Evolutionary conservation across 2,113 vertebrate species (phyloP).

Genomic region (Zingel zingel): DNA sequence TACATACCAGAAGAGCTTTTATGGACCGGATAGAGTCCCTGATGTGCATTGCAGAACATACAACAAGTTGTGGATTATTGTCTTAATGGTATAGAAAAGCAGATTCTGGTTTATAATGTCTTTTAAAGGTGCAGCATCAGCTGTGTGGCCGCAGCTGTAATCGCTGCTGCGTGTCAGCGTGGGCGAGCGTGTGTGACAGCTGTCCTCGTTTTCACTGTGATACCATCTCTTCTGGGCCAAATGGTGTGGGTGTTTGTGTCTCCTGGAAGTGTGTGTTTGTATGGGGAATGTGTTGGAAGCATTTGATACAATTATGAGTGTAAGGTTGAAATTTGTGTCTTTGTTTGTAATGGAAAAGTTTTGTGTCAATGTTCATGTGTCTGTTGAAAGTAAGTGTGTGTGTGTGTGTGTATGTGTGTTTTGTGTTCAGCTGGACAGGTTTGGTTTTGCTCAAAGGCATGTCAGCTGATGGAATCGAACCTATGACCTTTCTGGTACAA

Average conservation of each 20-base stretch:
- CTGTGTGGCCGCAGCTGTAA: conserved; percentile 36
- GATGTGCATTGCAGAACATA: not conserved
- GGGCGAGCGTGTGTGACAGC: conserved; percentile 26
- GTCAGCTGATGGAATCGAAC: conserved; percentile 48
- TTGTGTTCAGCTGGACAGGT: not conserved
- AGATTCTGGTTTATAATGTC: conserved; percentile 17
- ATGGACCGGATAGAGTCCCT: not conserved
- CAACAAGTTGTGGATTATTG: conserved; percentile 28
- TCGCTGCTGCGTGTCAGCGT: conserved; percentile 2
- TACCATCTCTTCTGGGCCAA: conserved; percentile 5
- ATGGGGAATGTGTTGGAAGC: not conserved
- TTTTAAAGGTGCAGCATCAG: conserved; percentile 40
- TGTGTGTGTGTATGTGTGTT: not conserved
- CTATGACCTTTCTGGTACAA: conserved; percentile 42
- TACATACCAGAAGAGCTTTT: not conserved
- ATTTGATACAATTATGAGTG: not conserved
- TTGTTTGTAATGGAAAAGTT: not conserved
- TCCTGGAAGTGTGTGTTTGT: conserved; percentile 12
- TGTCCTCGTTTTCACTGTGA: conserved; percentile 35
- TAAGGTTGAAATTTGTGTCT: not conserved
- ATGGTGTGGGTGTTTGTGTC: not conserved
- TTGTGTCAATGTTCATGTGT: not conserved
- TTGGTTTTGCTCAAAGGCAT: not conserved
- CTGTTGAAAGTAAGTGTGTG: not conserved
- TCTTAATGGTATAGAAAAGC: conserved; percentile 5